Evolutionary conservation across 2,888 invertebrate species (phyloP), one percentile per base, ranked within the genome.

Genomic region (Netelia virgata): DNA sequence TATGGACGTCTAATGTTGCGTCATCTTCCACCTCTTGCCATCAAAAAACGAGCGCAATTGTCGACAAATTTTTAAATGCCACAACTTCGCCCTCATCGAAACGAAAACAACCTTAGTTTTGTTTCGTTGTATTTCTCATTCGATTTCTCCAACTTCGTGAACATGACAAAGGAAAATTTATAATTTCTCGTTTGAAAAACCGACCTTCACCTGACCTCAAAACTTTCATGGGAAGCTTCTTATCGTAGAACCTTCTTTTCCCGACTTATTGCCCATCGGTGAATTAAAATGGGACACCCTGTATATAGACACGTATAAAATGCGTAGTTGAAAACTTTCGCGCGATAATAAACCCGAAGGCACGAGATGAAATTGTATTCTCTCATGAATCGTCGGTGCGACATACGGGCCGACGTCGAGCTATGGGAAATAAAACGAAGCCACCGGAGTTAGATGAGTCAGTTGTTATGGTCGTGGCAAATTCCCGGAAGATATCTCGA

Each of bases 401-500:
- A 55, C 23, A 43, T 36, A 57, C n/a, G 23, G 1, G 66, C 8
- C 3, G 53, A 9, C 20, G 53, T 18, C 18, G 50, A 43, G 20
- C 50, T 36, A 50, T n/a, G 61, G 61, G 77, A 73, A 83, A 78
- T 63, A 68, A 43, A 23, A 10, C 18, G 8, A 50, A 14, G 8
- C 28, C 18, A 57, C 64, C 43, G 8, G 11, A 57, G 50, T 53
- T 41, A 43, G 53, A 82, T 73, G 77, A 77, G 72, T 83, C 78
- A 74, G 36, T 69, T 53, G 59, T 78, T 18, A 16, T 16, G 18
- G 18, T 55, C 16, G 43, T 55, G 59, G 77, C 50, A 53, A 69
- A 77, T 82, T 72, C 66, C 53, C 72, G 50, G 28, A 23, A 53
- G 73, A 68, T 50, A 77, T 77, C 41, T 61, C 69, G n/a, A 41